Conservation (phyloP, 2,797 vertebrate species). For the Masticophis lateralis region DNA sequence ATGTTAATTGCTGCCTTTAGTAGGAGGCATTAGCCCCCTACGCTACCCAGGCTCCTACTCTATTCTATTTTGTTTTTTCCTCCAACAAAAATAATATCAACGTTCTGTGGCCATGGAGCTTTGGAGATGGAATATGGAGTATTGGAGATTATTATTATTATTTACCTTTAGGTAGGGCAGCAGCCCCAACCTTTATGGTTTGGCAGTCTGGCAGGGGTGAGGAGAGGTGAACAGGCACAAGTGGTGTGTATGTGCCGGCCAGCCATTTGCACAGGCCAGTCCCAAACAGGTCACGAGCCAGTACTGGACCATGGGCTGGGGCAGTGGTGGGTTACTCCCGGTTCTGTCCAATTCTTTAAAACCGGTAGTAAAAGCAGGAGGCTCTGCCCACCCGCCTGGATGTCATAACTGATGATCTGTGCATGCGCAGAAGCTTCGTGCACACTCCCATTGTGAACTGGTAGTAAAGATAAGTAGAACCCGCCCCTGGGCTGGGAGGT, state of each 20-base stretch:
- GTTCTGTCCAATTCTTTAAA: too few relatives aligned
- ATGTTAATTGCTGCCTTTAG: too few relatives aligned
- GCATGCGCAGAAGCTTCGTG: too few relatives aligned
- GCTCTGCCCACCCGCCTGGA: too few relatives aligned
- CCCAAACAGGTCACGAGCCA: not conserved
- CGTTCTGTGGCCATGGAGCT: not conserved
- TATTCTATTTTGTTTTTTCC: not conserved
- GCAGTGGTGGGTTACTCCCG: not conserved
- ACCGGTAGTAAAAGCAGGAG: too few relatives aligned
- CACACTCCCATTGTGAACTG: too few relatives aligned
- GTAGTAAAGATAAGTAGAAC: too few relatives aligned
- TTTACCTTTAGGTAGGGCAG: not conserved
- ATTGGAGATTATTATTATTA: not conserved
- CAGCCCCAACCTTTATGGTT: not conserved
- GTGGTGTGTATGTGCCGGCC: rapidly evolving
- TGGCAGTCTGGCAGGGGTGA: not conserved
- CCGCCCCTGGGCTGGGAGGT: not conserved
- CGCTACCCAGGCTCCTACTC: too few relatives aligned
- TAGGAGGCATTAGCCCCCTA: too few relatives aligned
- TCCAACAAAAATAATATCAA: not conserved
- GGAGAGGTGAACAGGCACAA: not conserved
- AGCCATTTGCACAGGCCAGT: not conserved
- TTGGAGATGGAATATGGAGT: not conserved
- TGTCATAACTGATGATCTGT: too few relatives aligned
- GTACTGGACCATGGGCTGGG: not conserved